Evolutionary conservation across 2,113 vertebrate genomes (phyloP), one percentile per base, ranked within the genome.

Genomic region (Poeciliopsis occidentalis): DNA sequence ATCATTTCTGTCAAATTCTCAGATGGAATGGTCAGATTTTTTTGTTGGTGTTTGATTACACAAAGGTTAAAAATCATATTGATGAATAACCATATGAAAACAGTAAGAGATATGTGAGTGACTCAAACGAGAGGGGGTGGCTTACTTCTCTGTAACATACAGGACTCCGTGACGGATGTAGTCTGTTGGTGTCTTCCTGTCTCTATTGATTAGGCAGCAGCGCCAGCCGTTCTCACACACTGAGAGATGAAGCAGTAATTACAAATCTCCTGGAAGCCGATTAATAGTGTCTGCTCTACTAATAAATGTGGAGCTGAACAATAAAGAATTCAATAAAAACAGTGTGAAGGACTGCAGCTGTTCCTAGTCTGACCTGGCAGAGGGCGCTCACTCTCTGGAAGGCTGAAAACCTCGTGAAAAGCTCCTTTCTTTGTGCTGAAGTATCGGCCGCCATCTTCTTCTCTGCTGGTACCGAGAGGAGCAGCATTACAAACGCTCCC

Each of bases 101-200:
- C 29, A 12, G 37, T 26, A n/a, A 0, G 15, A 31, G 6, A 0
- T 8, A 17, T 17, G 0, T 4, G 22, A 61, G 61, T 8, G 61
- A 22, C 61, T 63, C 17, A 10, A 63, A 57, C 10, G 17, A 10
- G 17, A 11, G 51, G 22, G 22, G 10, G 24, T 27, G 37, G n/a
- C 97, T 94, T 91, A 99, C 98, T 97, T 98, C 89, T 99, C 97
- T 0, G 98, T 99, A 85, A 98, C 96, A 30, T 96, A 99, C 15
- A 99, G 96, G 60, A 97, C 85, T 54, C 98, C 98, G 3, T 99
- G 96, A 17, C 98, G 93, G 92, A 99, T 98, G 94, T 99, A 99
- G 91, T 99, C 98, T 0, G 98, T 97, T 0, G 97, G 97, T 83
- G 97, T 97, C 94, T 96, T 99, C 71, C 94, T 92, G 84, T 99